Evolutionary conservation across 2,888 invertebrate genomes (phyloP), one percentile per base, ranked within the genome.

Genomic region (Stenodera caucasica): DNA sequence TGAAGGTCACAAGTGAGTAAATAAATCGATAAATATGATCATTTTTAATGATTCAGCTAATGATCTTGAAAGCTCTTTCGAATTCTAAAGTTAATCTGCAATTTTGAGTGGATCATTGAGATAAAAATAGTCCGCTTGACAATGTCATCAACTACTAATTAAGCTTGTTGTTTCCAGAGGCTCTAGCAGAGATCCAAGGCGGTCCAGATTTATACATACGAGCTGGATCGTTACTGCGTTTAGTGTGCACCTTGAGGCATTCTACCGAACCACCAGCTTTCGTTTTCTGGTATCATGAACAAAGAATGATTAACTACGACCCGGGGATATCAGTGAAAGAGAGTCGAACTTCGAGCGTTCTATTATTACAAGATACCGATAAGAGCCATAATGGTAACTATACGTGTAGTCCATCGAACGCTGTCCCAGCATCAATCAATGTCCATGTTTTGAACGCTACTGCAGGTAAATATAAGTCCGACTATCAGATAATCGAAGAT

Each of bases 391-490:
- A 88, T 29, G 89, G 90, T 7, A 89, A 88, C 80, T 90, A 89
- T 78, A 89, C 88, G 14, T 89, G 89, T 72, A 85, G 85, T 0
- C 88, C 89, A 21, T 84, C 86, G 7, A 88, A 88, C 40, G 87
- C 88, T 12, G 82, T 85, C 26, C 84, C 88, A 0, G 86, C 88
- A 67, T 86, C 85, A 11, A 88, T 89, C 32, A 84, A 86, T 49
- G 88, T 89, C 40, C 89, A 89, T 73, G 89, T 89, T 18, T 84
- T 90, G 55, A 88, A 88, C 73, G 88, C 89, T 83, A 84, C 79
- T 23, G 79, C 78, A 71, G 79, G 79, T 79, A 68, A 26, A 21
- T 21, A 9, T 45, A 9, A 26, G 4, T n/a, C n/a, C n/a, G n/a
- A n/a, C n/a, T n/a, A n/a, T n/a, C n/a, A n/a, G n/a, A n/a, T n/a